Percentiles rank a stretch among this genome's conserved stretches.
phyloP scores from a whole-genome alignment of 1,140 invertebrate genomes.

The Popillia japonica region DNA sequence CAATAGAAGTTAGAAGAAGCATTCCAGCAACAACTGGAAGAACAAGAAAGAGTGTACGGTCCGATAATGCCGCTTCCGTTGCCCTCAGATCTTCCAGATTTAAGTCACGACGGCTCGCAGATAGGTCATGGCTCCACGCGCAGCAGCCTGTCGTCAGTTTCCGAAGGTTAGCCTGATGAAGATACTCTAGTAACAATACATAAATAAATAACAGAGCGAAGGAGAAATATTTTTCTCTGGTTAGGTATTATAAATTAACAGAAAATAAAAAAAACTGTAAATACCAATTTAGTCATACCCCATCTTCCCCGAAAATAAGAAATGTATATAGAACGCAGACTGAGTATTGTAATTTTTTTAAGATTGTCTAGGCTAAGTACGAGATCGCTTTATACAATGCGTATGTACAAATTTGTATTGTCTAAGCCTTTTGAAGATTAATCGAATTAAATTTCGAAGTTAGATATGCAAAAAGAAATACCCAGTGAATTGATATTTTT shows the following conservation, averaged over 20 bases:
- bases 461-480: slow-evolving; percentile 18
- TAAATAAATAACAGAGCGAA: neutral
- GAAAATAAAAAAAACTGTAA: slow-evolving; percentile 10
- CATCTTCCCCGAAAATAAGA: neutral
- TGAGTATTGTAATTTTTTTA: slow-evolving; percentile 37
- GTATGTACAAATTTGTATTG: slow-evolving; percentile 37
- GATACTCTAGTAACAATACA: neutral
- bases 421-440: slow-evolving; percentile 22
- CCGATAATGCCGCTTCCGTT: slow-evolving; percentile 66
- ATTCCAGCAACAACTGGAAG: slow-evolving; percentile 81
- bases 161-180: slow-evolving; percentile 63
- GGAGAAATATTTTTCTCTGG: neutral
- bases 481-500: slow-evolving; percentile 14
- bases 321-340: slow-evolving; percentile 38
- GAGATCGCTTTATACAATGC: slow-evolving; percentile 28
- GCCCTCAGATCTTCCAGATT: slow-evolving; percentile 69
- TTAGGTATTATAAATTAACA: slow-evolving; percentile 3
- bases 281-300: slow-evolving; percentile 27
- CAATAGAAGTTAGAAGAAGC: slow-evolving; percentile 84
- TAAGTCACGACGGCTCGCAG: slow-evolving; percentile 58
- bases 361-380: slow-evolving; percentile 27
- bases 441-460: slow-evolving; percentile 12
- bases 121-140: slow-evolving; percentile 69
- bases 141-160: slow-evolving; percentile 74
- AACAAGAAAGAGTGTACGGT: slow-evolving; percentile 82